phyloP scores from a whole-genome alignment of 2,888 invertebrate species.

The Yponomeuta cagnagella region DNA sequence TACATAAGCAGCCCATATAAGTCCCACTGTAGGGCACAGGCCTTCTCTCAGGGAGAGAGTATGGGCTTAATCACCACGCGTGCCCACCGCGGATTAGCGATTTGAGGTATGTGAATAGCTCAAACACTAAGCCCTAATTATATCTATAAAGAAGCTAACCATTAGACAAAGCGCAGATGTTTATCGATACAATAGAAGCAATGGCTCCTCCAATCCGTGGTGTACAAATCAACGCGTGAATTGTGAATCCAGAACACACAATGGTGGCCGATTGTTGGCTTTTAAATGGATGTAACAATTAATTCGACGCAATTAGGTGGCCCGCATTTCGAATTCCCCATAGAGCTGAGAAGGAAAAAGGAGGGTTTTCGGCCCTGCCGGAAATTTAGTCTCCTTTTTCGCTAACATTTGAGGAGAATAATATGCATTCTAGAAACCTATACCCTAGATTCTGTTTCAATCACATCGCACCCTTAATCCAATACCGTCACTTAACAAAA shows the following conservation, averaged over 20 bases:
- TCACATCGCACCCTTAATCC: too few species aligned
- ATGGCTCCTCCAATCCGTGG: conserved; percentile 60
- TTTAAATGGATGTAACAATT: conserved; percentile 75
- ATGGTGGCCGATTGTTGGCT: conserved; percentile 59
- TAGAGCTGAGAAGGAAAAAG: conserved; percentile 28
- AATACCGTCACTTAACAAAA: too few species aligned
- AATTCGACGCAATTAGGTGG: conserved; percentile 71
- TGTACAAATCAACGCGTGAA: conserved; percentile 54
- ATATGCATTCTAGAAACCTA: too few species aligned
- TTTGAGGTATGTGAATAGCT: too few species aligned
- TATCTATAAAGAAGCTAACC: not conserved
- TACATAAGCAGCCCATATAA: too few species aligned
- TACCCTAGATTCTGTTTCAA: too few species aligned
- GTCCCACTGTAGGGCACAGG: too few species aligned
- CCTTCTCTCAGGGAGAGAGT: too few species aligned
- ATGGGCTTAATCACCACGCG: too few species aligned
- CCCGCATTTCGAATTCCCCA: conserved; percentile 64
- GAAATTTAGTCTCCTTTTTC: not conserved
- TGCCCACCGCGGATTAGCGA: too few species aligned
- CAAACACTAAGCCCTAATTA: too few species aligned
- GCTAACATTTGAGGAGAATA: too few species aligned
- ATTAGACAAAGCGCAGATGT: not conserved
- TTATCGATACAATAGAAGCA: conserved; percentile 25
- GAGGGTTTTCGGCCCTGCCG: not conserved
- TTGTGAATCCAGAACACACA: conserved; percentile 48